Conservation (phyloP, 1,140 invertebrate genomes). For the Pararge aegeria region DNA sequence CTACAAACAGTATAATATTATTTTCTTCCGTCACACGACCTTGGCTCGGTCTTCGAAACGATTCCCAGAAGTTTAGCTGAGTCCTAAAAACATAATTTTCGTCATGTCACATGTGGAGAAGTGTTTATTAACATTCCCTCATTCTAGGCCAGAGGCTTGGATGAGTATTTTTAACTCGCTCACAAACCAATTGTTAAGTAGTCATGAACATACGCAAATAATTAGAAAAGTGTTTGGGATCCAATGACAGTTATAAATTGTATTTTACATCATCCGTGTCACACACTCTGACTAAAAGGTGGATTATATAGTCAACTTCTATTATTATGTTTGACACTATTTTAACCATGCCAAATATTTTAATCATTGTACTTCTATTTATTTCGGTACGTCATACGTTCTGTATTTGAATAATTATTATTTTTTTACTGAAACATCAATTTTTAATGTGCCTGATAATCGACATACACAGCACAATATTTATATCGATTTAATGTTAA, state of each 20-base stretch:
- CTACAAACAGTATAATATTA: no score
- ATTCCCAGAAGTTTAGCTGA: slow-evolving; percentile 31
- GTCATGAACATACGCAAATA: slow-evolving; percentile 55
- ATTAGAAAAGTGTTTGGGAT: slow-evolving; percentile 56
- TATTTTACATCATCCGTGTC: slow-evolving; percentile 30
- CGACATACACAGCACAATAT: no score
- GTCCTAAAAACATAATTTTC: slow-evolving; percentile 34
- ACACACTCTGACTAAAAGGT: not conserved
- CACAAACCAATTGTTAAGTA: slow-evolving; percentile 54
- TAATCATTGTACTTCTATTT: no score
- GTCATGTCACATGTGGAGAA: slow-evolving; percentile 41
- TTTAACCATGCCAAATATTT: no score
- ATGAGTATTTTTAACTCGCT: slow-evolving; percentile 53
- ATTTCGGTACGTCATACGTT: no score
- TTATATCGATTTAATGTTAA: no score
- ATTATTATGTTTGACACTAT: not conserved
- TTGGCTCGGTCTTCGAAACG: slow-evolving; percentile 20
- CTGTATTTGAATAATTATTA: no score
- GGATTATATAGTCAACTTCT: not conserved
- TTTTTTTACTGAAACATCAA: no score
- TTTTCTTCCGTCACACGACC: no score
- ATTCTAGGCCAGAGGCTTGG: slow-evolving; percentile 47
- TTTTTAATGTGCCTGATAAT: no score
- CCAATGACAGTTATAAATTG: slow-evolving; percentile 56
- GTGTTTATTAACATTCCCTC: slow-evolving; percentile 55